Evolutionary conservation across 2,888 invertebrate species (phyloP), one percentile per base, ranked within the genome.

Genomic region (Brachyptera risi): DNA sequence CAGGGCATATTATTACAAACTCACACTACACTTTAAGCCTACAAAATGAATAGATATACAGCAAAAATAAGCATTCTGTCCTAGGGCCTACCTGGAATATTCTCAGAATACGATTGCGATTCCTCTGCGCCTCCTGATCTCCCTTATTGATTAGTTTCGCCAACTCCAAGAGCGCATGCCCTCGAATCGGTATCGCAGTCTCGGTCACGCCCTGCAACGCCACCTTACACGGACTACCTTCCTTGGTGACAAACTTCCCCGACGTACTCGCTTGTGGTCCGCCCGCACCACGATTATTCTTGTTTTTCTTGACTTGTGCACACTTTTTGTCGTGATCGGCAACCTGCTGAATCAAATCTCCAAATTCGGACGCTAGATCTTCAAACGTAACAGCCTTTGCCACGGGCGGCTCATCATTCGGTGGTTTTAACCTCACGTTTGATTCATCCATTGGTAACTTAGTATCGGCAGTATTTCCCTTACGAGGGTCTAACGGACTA

Each of bases 161-260:
- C 15, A 94, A 73, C 54, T 81, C 76, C 67, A 92, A 83, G 37
- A 93, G 76, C 5, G 87, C 93, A 75, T 93, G 92, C 11, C 88
- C 92, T 72, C 87, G 80, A 0, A 88, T 83, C n/a, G 92, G 92
- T 50, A 93, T 73, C 60, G 89, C 71, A 24, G 84, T 80, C 76
- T 90, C 87, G 69, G 82, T 82, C 19, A 87, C 76, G 73, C 90
- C 85, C 56, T 80, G 74, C 59, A 91, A 71, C 0, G 88, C 89
- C 68, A 80, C 78, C 62, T 83, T 80, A 69, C 82, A 84, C 44
- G 78, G 75, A 56, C 79, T 76, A 63, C 57, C 35, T 3, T 57
- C 35, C 15, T 72, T 69, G 21, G 66, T 65, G 4, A 51, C 27
- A 17, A 27, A 51, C 31, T 51, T 51, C n/a, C 37, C 56, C 27